Evolutionary conservation across 1,140 invertebrate genomes (phyloP).

Genomic region (Vollenhovia emeryi): DNA sequence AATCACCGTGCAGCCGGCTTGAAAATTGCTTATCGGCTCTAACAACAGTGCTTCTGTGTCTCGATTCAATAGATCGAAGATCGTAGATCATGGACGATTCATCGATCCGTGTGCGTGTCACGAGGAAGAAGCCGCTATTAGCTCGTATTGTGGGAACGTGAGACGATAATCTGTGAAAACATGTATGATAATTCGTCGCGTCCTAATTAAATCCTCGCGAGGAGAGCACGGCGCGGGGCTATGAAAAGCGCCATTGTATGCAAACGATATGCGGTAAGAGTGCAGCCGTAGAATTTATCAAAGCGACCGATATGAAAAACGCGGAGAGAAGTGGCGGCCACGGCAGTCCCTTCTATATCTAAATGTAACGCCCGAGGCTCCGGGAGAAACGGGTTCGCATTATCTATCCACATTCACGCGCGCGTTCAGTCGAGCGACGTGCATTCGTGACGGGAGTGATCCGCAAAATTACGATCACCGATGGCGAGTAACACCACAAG

Average conservation of each 20-base stretch:
- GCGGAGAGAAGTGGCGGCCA: constrained; percentile 12
- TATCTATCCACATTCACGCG: constrained; percentile 52
- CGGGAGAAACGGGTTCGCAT: constrained; percentile 44
- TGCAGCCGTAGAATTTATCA: constrained; percentile 16
- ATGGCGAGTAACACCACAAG: constrained; percentile 9
- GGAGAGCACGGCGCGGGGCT: neutral
- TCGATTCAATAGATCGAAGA: constrained; percentile 26
- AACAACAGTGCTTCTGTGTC: constrained; percentile 47
- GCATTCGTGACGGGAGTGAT: constrained; percentile 25
- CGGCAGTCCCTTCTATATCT: constrained; percentile 54
- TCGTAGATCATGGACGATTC: constrained; percentile 37
- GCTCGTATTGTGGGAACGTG: constrained; percentile 28
- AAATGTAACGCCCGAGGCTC: constrained; percentile 49
- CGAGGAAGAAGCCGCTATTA: constrained; percentile 22
- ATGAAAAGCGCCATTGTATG: constrained; percentile 39
- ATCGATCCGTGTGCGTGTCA: constrained; percentile 19
- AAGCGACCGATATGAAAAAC: constrained; percentile 45
- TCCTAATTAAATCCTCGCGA: constrained; percentile 37
- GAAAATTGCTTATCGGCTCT: constrained; percentile 46
- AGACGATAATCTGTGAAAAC: constrained; percentile 38
- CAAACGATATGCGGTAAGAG: constrained; percentile 29
- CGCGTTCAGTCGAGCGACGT: constrained; percentile 17
- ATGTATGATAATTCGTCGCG: constrained; percentile 39
- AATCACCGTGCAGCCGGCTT: constrained; percentile 33
- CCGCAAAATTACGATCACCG: constrained; percentile 38